Evolutionary conservation across 2,797 vertebrate species (phyloP), one percentile per base, ranked within the genome.

Genomic region (Acrossocheilus wenchowensis): DNA sequence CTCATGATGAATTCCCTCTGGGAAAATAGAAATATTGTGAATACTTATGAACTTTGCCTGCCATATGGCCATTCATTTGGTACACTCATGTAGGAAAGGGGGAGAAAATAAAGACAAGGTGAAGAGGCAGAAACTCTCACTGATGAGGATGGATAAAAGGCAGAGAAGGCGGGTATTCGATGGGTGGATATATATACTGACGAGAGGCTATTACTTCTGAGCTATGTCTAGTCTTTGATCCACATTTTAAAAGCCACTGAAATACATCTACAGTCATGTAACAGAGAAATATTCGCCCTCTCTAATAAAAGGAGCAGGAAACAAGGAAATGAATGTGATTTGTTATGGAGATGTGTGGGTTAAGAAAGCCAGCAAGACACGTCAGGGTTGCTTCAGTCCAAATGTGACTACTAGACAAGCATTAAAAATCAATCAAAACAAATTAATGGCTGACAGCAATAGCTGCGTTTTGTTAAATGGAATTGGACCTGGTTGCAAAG

Each of bases 11-110:
- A 95, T 94, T 90, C 93, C 93, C 89, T 90, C 89, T 86, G 91
- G 94, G 90, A 89, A 91, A 94, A 94, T 89, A 90, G 93, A 93
- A 94, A 95, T 93, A 92, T 94, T 94, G 90, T 94, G 92, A 95
- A 91, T 94, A 93, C 90, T 93, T 93, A 90, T 92, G 91, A 94
- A 94, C 90, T 89, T 66, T 87, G 73, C 71, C 23, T 89, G 91
- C 90, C 91, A 93, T 85, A 60, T 62, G 80, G 50, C 41, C 78
- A 54, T 71, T 69, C 71, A 71, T 48, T 60, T 62, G 41, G 39
- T 77, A 64, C 19, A 9, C 52, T 79, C 48, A 43, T 79, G 66
- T 48, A 17, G 66, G 26, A 43, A 39, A 43, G 17, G 43, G 62
- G 73, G 10, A 64, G 57, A 74, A 62, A 52, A 74, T 69, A 90